phyloP scores from a whole-genome alignment of 2,888 invertebrate species.

The Sphaerophoria taeniata region DNA sequence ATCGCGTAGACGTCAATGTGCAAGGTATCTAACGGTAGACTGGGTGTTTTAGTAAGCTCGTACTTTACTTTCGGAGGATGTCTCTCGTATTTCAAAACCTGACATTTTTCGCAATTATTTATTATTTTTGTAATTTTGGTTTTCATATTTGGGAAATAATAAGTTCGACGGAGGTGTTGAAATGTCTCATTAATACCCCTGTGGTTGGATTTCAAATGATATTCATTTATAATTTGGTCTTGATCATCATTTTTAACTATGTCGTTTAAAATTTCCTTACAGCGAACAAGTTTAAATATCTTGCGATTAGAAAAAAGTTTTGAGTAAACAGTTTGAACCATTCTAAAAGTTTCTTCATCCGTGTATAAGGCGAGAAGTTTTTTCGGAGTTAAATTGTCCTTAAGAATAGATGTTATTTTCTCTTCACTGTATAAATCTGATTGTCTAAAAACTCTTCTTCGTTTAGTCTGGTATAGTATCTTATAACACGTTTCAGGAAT shows the following conservation, averaged over 20 bases:
- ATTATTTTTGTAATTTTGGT: conserved; percentile 69
- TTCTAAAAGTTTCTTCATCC: conserved; percentile 44
- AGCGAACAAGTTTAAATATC: conserved; percentile 36
- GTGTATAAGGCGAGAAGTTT: conserved; percentile 43
- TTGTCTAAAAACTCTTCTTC: conserved; percentile 6
- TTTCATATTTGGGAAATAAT: conserved; percentile 69
- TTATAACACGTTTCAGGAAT: neutral
- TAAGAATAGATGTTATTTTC: conserved; percentile 3
- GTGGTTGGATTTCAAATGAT: conserved; percentile 70
- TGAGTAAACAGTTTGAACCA: conserved; percentile 38
- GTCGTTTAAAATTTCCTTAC: no score
- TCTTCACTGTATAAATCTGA: neutral
- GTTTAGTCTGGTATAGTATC: neutral
- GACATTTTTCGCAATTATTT: conserved; percentile 64
- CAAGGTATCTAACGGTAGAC: conserved; percentile 59
- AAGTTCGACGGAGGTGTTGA: conserved; percentile 66
- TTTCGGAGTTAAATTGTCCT: conserved; percentile 15
- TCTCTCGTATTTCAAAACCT: conserved; percentile 61
- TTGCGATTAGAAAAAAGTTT: conserved; percentile 23
- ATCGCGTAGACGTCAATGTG: conserved; percentile 69
- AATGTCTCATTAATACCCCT: conserved; percentile 70
- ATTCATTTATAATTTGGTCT: conserved; percentile 69
- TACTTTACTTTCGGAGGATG: conserved; percentile 65
- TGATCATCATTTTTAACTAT: conserved; percentile 58
- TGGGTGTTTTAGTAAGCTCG: conserved; percentile 52